A percentile compares a stretch with the other conserved stretches of the same genome.
Evolutionary conservation across 2,113 vertebrate species (phyloP).

Genomic region (Cygnus buccinator): DNA sequence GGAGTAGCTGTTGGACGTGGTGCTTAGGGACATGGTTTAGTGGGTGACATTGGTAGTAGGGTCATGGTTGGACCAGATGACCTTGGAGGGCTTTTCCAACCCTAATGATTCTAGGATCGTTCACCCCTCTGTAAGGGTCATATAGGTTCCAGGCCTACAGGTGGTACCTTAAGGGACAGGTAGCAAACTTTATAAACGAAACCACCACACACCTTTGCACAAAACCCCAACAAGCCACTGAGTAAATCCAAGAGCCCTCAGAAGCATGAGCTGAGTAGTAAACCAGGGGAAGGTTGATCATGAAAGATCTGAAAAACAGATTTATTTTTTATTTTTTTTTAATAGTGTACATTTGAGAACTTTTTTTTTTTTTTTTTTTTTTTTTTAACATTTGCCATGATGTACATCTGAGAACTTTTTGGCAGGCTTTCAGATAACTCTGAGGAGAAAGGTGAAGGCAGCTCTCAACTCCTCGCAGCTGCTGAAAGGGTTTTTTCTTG

Average conservation of each 20-base stretch:
- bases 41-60: too few relatives aligned
- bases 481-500: not conserved
- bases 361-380: not conserved
- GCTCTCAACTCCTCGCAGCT: not conserved
- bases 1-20: not conserved
- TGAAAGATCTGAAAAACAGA: not conserved
- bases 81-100: too few relatives aligned
- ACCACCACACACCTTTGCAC: not conserved
- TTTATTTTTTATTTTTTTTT: too few relatives aligned
- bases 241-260: not conserved
- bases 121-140: accelerated
- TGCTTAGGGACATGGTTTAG: too few relatives aligned
- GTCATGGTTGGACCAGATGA: too few relatives aligned
- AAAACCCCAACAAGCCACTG: not conserved
- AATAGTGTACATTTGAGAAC: accelerated
- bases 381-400: not conserved
- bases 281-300: not conserved
- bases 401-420: not conserved
- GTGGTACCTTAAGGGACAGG: not conserved
- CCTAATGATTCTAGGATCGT: too few relatives aligned
- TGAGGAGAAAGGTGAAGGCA: not conserved
- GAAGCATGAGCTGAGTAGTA: not conserved
- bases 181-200: not conserved
- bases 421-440: not conserved
- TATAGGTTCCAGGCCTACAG: too few relatives aligned